These are phyloP conservation scores for Orcinus orca DNA, from an alignment of 2,113 vertebrate genomes.

Conservation along the genomic window DNA sequence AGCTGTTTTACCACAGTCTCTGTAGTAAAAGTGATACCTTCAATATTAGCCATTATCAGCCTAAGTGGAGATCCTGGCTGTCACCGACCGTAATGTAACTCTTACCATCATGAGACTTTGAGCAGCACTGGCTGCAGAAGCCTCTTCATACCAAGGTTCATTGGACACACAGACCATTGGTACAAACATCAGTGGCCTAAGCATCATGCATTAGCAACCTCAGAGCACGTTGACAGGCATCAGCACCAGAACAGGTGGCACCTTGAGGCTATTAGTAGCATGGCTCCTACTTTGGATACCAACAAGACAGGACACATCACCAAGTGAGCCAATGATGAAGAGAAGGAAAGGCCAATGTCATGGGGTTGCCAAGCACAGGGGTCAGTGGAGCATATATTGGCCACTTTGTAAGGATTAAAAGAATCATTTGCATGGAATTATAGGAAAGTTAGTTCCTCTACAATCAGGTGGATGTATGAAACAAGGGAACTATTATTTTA, in stretches of 20 bases:
- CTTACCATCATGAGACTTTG: not conserved
- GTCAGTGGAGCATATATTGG: not conserved
- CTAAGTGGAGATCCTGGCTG: not conserved
- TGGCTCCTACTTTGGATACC: not conserved
- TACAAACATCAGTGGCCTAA: not conserved
- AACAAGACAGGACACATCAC: not conserved
- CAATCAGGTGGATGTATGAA: not conserved
- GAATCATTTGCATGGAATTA: not conserved
- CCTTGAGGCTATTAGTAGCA: not conserved
- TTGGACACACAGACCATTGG: not conserved
- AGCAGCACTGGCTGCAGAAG: not conserved
- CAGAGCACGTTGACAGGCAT: not conserved
- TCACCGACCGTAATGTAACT: not conserved
- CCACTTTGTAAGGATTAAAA: not conserved
- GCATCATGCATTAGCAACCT: not conserved
- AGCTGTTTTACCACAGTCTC: not conserved
- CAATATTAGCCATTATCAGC: not conserved
- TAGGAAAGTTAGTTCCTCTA: not conserved
- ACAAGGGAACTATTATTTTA: not conserved
- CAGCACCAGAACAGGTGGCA: not conserved
- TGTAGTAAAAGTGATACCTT: not conserved
- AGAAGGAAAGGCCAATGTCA: not conserved
- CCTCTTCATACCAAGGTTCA: not conserved
- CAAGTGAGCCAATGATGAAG: not conserved
- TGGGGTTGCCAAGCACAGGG: accelerated